These are phyloP conservation scores for Morphnarchus princeps DNA, from an alignment of 2,113 vertebrate species.

Conservation along the genomic window DNA sequence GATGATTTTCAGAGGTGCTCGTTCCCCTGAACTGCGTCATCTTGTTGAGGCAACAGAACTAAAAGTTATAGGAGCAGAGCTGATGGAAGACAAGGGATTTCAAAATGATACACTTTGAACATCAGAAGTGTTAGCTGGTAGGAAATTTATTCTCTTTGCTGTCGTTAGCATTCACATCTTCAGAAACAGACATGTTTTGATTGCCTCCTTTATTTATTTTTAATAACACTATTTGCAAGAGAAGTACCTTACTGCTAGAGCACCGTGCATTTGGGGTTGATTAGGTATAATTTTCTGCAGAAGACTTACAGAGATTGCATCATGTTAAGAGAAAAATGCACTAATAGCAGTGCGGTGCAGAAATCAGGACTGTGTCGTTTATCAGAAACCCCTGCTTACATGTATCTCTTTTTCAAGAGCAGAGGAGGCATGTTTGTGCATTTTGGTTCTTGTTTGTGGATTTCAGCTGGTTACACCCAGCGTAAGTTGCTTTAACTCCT, in stretches of 20 bases:
- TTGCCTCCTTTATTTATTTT: constrained; percentile 31
- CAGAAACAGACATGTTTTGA: constrained; percentile 13
- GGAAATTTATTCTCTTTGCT: background rate
- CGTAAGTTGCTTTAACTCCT: background rate
- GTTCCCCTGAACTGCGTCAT: constrained; percentile 2
- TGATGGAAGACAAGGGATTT: background rate
- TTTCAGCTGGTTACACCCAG: background rate
- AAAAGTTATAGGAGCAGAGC: background rate
- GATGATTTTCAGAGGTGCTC: background rate
- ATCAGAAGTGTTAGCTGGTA: background rate
- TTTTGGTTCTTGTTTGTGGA: background rate
- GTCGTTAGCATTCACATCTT: background rate
- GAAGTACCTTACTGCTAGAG: background rate
- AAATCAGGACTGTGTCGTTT: background rate
- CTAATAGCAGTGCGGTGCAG: background rate
- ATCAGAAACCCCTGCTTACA: background rate
- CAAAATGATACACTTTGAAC: background rate
- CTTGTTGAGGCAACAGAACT: background rate
- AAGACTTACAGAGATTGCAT: background rate
- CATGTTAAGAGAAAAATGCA: background rate
- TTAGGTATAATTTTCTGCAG: constrained; percentile 8
- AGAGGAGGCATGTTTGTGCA: background rate
- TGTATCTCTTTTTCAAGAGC: background rate
- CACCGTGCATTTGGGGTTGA: background rate
- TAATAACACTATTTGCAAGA: background rate